phyloP scores from a whole-genome alignment of 2,797 vertebrate species.

The Neostethus bicornis region DNA sequence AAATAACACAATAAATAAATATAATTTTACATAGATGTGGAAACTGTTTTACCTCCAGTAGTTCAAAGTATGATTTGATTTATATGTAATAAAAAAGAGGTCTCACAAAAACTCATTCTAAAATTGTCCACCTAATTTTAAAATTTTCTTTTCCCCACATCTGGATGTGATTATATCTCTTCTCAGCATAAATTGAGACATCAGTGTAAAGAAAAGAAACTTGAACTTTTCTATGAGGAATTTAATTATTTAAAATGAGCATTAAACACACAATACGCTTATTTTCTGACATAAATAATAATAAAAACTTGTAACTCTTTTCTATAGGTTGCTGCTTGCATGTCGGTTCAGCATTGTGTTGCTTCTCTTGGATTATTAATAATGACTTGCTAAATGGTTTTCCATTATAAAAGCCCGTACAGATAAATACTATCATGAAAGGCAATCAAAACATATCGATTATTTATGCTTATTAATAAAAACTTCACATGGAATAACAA shows the following conservation, averaged over 20 bases:
- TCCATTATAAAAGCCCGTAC: not conserved
- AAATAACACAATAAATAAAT: slow-evolving; percentile 80
- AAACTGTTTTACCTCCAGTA: slow-evolving; percentile 27
- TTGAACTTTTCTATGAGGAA: not conserved
- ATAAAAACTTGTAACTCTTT: not conserved
- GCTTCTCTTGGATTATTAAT: too few relatives aligned
- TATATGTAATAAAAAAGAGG: slow-evolving; percentile 27
- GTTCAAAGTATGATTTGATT: slow-evolving; percentile 38
- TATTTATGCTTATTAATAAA: not conserved
- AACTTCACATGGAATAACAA: too few relatives aligned
- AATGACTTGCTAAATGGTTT: not conserved
- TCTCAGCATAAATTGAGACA: not conserved
- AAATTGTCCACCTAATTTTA: slow-evolving; percentile 15
- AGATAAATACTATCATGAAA: not conserved
- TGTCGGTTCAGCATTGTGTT: not conserved
- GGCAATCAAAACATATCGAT: not conserved
- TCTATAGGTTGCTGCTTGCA: not conserved
- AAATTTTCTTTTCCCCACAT: slow-evolving; percentile 19
- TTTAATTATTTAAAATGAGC: not conserved
- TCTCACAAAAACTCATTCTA: slow-evolving; percentile 7
- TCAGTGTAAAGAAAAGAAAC: not conserved
- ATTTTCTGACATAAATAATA: not conserved
- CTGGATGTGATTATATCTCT: not conserved
- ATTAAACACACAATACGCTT: too few relatives aligned
- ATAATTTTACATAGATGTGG: slow-evolving; percentile 46